These are phyloP conservation scores for Morpho helenor DNA, from an alignment of 2,888 invertebrate species.

Conservation along the genomic window DNA sequence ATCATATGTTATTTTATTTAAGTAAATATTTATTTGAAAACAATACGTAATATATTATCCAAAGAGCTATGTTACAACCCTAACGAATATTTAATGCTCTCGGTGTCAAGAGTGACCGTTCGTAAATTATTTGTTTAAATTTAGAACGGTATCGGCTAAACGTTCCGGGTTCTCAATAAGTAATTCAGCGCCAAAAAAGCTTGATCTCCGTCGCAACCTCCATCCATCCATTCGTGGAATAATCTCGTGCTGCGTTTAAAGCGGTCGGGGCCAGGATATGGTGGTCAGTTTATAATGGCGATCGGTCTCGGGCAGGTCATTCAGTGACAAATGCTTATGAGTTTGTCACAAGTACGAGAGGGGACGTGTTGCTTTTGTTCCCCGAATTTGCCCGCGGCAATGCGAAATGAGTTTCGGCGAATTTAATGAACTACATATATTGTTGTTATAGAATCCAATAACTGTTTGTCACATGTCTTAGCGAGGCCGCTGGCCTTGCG, in stretches of 20 bases:
- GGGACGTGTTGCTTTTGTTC: slow-evolving; percentile 50
- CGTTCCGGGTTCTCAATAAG: slow-evolving; percentile 76
- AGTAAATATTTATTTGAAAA: neutral
- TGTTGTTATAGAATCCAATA: slow-evolving; percentile 5
- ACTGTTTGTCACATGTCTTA: neutral
- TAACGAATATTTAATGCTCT: slow-evolving; percentile 35
- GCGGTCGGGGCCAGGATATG: slow-evolving; percentile 35
- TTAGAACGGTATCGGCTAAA: slow-evolving; percentile 75
- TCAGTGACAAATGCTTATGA: slow-evolving; percentile 77
- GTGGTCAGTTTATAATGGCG: slow-evolving; percentile 47
- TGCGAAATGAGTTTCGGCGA: slow-evolving; percentile 45
- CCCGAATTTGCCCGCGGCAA: slow-evolving; percentile 48
- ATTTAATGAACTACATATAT: slow-evolving; percentile 48
- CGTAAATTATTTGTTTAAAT: slow-evolving; percentile 78
- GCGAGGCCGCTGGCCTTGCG: too few relatives aligned
- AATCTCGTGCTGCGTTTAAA: neutral
- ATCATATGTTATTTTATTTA: too few relatives aligned
- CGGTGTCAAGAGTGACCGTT: slow-evolving; percentile 56
- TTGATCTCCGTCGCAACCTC: slow-evolving; percentile 33
- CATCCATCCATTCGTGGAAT: neutral
- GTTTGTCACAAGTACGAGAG: slow-evolving; percentile 67
- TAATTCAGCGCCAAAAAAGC: slow-evolving; percentile 50
- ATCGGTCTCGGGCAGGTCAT: slow-evolving; percentile 60
- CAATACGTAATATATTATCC: neutral
- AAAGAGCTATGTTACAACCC: slow-evolving; percentile 39